Percentiles rank a stretch among this genome's conserved stretches.
These are phyloP conservation scores for Actinia tenebrosa DNA, from an alignment of 64 coral and sea anemone genomes.

Conservation along the genomic window DNA sequence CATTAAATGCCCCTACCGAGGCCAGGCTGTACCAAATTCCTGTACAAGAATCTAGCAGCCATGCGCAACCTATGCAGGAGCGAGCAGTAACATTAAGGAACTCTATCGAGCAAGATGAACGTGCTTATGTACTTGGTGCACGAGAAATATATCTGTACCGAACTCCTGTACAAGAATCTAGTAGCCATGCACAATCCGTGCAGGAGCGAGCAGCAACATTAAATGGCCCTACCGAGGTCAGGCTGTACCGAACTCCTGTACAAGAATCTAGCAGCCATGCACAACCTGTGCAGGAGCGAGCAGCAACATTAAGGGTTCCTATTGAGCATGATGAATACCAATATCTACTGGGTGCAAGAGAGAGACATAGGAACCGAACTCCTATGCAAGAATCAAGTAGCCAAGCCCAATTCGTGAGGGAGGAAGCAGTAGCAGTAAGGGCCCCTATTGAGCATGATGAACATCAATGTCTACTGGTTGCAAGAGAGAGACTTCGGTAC, in stretches of 20 bases:
- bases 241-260: too few relatives aligned
- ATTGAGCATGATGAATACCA: background rate
- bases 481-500: background rate
- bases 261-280: too few relatives aligned
- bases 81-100: background rate
- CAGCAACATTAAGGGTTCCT: background rate
- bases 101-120: background rate
- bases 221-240: background rate
- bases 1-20: background rate
- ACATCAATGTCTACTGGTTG: background rate
- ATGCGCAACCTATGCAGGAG: background rate
- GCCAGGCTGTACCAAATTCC: background rate
- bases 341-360: background rate
- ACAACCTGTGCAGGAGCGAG: background rate
- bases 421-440: background rate
- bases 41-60: background rate
- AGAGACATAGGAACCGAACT: background rate
- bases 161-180: too few relatives aligned
- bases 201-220: background rate
- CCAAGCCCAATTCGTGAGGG: background rate
- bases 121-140: background rate
- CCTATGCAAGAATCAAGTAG: background rate
- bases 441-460: background rate
- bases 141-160: too few relatives aligned
- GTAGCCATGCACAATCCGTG: background rate